Percentiles rank a stretch among this genome's conserved stretches.
Evolutionary conservation across 2,797 vertebrate genomes (phyloP).

Genomic region (Enoplosus armatus): DNA sequence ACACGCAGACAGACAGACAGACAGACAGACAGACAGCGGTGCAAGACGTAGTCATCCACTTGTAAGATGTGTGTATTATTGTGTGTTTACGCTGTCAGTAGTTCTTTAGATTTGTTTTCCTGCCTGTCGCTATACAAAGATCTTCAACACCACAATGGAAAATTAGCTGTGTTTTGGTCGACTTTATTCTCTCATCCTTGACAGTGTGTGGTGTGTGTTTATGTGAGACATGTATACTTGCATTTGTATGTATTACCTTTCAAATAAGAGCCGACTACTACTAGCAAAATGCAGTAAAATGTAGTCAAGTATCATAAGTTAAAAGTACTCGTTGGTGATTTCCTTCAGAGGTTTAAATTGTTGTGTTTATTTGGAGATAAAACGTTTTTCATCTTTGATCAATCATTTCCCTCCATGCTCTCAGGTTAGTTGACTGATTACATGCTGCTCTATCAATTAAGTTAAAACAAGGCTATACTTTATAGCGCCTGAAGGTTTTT

Average conservation of each 20-base stretch:
- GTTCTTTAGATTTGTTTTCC: no score
- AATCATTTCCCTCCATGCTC: background rate
- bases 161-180: background rate
- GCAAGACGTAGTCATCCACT: background rate
- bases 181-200: background rate
- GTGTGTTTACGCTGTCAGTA: background rate
- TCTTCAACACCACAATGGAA: no score
- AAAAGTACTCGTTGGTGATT: no score
- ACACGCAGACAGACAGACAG: no score
- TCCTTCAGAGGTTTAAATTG: background rate
- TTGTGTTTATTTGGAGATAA: background rate
- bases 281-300: no score
- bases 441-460: background rate
- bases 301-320: no score
- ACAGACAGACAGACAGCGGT: background rate
- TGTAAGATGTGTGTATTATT: background rate
- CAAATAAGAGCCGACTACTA: background rate
- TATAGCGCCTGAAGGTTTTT: no score
- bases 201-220: background rate
- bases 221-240: background rate
- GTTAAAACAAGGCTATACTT: no score
- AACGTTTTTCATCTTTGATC: background rate
- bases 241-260: background rate
- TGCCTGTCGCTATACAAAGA: no score
- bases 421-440: background rate